Evolutionary conservation across 1,140 invertebrate genomes (phyloP).

Genomic region (Lordiphosa clarofinis): DNA sequence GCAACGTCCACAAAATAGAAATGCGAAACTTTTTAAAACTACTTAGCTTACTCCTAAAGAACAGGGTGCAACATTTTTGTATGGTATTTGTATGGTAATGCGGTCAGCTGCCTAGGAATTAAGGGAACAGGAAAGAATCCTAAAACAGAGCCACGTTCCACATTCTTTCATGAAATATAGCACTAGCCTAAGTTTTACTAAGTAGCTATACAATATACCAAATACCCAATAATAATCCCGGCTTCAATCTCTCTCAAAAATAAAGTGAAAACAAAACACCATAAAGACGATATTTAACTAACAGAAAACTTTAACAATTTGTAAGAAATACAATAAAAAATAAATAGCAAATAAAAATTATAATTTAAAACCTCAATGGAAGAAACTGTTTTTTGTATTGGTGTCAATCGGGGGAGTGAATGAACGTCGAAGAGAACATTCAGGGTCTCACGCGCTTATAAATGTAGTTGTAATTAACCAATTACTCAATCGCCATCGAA

Average conservation of each 20-base stretch:
- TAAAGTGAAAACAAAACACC: slow-evolving; percentile 21
- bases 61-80: slow-evolving; percentile 28
- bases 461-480: slow-evolving; percentile 22
- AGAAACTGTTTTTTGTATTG: slow-evolving; percentile 16
- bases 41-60: slow-evolving; percentile 33
- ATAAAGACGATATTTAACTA: slow-evolving; percentile 32
- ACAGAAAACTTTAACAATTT: slow-evolving; percentile 46
- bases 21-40: slow-evolving; percentile 37
- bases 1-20: slow-evolving; percentile 54
- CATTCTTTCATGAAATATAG: slow-evolving; percentile 26
- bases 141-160: slow-evolving; percentile 23
- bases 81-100: slow-evolving; percentile 2
- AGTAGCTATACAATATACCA: slow-evolving; percentile 18
- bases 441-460: background rate
- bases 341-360: slow-evolving; percentile 67
- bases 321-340: slow-evolving; percentile 48
- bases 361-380: slow-evolving; percentile 47
- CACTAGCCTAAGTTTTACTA: slow-evolving; percentile 42
- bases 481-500: slow-evolving; percentile 28
- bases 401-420: background rate
- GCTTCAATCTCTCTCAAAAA: slow-evolving; percentile 32
- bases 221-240: slow-evolving; percentile 13
- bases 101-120: slow-evolving; percentile 19
- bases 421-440: background rate
- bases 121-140: slow-evolving; percentile 21